A percentile compares a stretch with the other conserved stretches of the same genome.
phyloP scores from a whole-genome alignment of 2,797 vertebrate species.

The Lepilemur ruficaudatus region DNA sequence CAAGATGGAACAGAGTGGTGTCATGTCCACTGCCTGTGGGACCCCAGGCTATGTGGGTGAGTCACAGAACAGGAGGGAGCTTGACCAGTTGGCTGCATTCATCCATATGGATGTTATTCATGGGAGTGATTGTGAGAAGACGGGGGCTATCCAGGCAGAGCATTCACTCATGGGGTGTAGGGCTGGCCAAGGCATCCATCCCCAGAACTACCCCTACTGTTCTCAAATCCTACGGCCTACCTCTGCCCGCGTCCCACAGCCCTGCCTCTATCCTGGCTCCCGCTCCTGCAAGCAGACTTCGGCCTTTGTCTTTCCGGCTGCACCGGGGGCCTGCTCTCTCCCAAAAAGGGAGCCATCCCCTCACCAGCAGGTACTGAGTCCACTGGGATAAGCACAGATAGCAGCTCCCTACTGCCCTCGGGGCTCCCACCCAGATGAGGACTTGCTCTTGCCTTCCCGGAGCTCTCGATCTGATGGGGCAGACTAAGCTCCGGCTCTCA shows the following conservation, averaged over 20 bases:
- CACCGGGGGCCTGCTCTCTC: not conserved
- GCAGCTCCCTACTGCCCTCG: not conserved
- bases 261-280: not conserved
- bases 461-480: not conserved
- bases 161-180: not conserved
- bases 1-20: constrained; percentile 92
- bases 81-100: not conserved
- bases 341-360: not conserved
- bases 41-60: constrained; percentile 97
- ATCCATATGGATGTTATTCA: not conserved
- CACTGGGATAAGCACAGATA: not conserved
- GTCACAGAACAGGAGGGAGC: not conserved
- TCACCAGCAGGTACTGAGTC: not conserved
- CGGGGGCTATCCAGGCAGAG: not conserved
- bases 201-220: not conserved
- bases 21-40: constrained; percentile 96
- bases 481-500: not conserved
- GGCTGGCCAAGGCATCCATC: not conserved
- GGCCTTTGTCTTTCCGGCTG: not conserved
- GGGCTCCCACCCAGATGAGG: not conserved
- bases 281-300: not conserved
- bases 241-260: not conserved
- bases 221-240: not conserved
- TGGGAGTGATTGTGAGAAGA: not conserved
- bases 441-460: too few species aligned